Evolutionary conservation across 2,888 invertebrate genomes (phyloP), one percentile per base, ranked within the genome.

Genomic region (Stratiomys singularior): DNA sequence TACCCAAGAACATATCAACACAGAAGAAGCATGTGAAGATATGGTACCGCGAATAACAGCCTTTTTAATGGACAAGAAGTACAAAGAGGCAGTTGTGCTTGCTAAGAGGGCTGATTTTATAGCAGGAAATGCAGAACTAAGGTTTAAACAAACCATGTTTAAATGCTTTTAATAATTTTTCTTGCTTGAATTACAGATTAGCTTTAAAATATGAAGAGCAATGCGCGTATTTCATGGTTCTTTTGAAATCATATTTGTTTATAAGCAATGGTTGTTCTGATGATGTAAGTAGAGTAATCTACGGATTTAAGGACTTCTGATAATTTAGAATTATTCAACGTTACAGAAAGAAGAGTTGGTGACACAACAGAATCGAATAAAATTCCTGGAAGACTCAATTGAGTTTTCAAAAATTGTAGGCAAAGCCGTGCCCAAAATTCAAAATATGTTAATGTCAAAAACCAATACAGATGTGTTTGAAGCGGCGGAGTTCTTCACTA

Each of bases 401-500:
- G 86, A 89, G 78, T 91, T 91, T 82, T 84, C 87, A 0, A 83
- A 84, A 77, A 82, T 84, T 1, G 84, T 86, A 2, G 84, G 86
- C 0, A 81, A 82, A 47, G 85, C 86, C 1, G 84, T 93, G 77
- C 90, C 91, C 0, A 87, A 92, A n/a, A 91, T 96, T 78, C 91
- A 92, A 81, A 90, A 92, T 23, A 87, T 97, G 83, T 88, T 97
- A 13, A 90, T 92, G 85, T 93, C 94, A 0, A 91, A 91, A 81
- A 91, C 91, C 79, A 90, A 92, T 3, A 90, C 93, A 0, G 97
- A 97, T 85, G 94, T 96, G 15, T 90, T 93, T 76, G 98, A 97
- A 85, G 94, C 97, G 0, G 93, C 98, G 28, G 93, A 95, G 78
- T 96, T 97, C 85, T 94, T 98, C 82, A 94, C 94, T 0, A 91